phyloP scores from a whole-genome alignment of 2,888 invertebrate genomes.

The Cecidostiba fungosa region DNA sequence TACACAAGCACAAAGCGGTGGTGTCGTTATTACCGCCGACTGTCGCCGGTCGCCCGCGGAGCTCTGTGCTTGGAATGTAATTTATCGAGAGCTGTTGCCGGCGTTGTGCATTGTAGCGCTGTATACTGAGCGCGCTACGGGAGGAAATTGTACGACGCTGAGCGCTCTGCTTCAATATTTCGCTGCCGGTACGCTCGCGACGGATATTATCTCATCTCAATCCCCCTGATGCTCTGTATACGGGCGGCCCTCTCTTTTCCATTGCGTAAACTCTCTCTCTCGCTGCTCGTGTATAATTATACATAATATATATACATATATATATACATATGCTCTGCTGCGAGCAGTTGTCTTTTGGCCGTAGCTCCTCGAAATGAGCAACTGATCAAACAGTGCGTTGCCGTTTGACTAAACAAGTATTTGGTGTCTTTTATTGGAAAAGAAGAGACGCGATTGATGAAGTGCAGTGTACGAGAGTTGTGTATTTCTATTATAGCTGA shows the following conservation, averaged over 20 bases:
- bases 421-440: no score
- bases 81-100: conserved; percentile 62
- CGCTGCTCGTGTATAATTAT: not conserved
- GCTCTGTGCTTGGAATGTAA: conserved; percentile 60
- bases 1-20: not conserved
- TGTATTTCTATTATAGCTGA: no score
- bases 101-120: conserved; percentile 66
- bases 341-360: no score
- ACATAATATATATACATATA: no score
- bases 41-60: conserved; percentile 1
- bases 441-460: no score
- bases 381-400: no score
- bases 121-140: conserved; percentile 65
- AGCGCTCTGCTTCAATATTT: conserved; percentile 71
- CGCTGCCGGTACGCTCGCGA: conserved; percentile 67
- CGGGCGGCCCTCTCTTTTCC: not conserved
- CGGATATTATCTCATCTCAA: conserved; percentile 73
- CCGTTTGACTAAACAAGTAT: no score
- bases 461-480: no score
- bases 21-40: conserved; percentile 65
- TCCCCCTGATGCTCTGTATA: conserved; percentile 48
- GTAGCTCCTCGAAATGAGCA: no score
- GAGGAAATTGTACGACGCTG: conserved; percentile 71
- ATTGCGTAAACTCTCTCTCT: not conserved
- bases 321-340: no score